A percentile compares a stretch with the other conserved stretches of the same genome.
These are phyloP conservation scores for Lordiphosa stackelbergi DNA, from an alignment of 1,140 invertebrate species.

Conservation along the genomic window DNA sequence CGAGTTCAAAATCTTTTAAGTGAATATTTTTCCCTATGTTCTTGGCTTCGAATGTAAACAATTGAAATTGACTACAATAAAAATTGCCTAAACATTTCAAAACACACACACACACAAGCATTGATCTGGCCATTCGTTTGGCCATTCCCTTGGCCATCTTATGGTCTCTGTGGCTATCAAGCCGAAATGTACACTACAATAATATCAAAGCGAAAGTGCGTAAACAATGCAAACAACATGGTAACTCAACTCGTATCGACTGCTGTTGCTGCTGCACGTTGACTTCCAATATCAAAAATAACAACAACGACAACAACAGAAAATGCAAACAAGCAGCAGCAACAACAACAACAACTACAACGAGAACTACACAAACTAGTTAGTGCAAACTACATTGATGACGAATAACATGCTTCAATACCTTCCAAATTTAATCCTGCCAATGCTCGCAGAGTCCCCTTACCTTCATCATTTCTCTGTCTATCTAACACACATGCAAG, in stretches of 20 bases:
- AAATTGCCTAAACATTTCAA: too few species aligned
- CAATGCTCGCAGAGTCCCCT: constrained; percentile 39
- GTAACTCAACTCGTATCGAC: constrained; percentile 26
- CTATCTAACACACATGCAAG: constrained; percentile 22
- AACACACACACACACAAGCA: too few species aligned
- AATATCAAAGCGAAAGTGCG: constrained; percentile 76
- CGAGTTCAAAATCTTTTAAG: too few species aligned
- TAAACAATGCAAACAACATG: constrained; percentile 73
- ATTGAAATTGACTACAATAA: too few species aligned
- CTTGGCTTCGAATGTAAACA: too few species aligned
- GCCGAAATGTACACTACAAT: constrained; percentile 59
- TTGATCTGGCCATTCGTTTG: constrained; percentile 12
- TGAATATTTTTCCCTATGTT: too few species aligned
- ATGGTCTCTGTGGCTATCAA: constrained; percentile 24
- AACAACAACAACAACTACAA: constrained; percentile 24
- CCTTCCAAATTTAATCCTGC: constrained; percentile 74
- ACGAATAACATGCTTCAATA: constrained; percentile 76
- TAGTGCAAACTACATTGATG: constrained; percentile 73
- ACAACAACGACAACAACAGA: constrained; percentile 18
- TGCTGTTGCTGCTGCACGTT: constrained; percentile 19
- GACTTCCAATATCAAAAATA: constrained; percentile 21
- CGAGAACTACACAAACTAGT: constrained; percentile 51
- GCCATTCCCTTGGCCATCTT: constrained; percentile 13
- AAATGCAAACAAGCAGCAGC: constrained; percentile 27
- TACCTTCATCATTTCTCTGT: constrained; percentile 26